These are phyloP conservation scores for Mesembrinibis cayennensis DNA, from an alignment of 2,113 vertebrate genomes.

Conservation along the genomic window DNA sequence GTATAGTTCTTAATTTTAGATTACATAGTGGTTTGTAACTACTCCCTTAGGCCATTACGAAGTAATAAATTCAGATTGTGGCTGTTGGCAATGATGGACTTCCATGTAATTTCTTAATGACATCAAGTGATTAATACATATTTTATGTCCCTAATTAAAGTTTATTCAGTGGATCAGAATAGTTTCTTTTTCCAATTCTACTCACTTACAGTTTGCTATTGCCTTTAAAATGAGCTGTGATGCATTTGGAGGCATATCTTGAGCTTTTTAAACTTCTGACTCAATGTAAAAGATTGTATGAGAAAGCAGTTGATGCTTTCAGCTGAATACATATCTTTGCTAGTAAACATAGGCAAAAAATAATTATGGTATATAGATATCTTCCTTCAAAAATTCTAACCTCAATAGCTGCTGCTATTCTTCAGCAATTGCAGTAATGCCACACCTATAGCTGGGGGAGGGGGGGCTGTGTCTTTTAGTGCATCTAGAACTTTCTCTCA, in stretches of 20 bases:
- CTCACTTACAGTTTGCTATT: not conserved
- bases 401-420: not conserved
- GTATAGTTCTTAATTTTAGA: not conserved
- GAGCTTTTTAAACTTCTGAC: not conserved
- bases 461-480: not conserved
- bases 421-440: not conserved
- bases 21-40: not conserved
- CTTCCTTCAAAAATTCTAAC: not conserved
- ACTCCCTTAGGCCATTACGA: not conserved
- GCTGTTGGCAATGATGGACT: not conserved
- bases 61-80: not conserved
- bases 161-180: not conserved
- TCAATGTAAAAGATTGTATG: not conserved
- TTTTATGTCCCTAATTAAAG: not conserved
- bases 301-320: not conserved
- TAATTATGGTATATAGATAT: not conserved
- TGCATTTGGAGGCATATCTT: not conserved
- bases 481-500: not conserved
- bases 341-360: not conserved
- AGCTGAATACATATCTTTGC: not conserved
- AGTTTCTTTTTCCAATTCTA: not conserved
- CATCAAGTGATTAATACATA: not conserved
- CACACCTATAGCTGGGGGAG: not conserved
- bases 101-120: constrained; percentile 10
- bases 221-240: not conserved